Evolutionary conservation across 30 jellyfish, hydroid and myxozoan genomes (phyloP).

Genomic region (Cassiopea xamachana): DNA sequence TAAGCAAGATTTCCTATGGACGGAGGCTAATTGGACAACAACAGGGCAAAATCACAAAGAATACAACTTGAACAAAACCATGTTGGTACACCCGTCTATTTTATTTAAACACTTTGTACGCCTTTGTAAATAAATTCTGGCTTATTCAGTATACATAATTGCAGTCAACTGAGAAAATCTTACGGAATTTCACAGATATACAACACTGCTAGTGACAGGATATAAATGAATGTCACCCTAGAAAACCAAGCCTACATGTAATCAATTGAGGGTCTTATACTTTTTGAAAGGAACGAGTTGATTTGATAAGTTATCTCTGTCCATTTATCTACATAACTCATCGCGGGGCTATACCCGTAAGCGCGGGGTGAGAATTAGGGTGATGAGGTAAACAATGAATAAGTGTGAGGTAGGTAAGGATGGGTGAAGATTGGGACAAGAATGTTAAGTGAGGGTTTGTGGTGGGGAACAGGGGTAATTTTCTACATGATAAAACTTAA

Average conservation of each 20-base stretch:
- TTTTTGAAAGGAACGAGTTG: no score
- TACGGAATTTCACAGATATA: not conserved
- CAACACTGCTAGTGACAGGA: not conserved
- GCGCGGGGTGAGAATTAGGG: no score
- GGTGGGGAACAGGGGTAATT: no score
- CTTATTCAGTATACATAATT: not conserved
- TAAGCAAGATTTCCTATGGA: not conserved
- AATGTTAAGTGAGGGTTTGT: no score
- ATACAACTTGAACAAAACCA: not conserved
- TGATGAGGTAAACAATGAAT: no score
- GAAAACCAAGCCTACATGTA: not conserved
- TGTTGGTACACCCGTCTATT: not conserved
- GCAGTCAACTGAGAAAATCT: not conserved
- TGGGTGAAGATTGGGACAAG: no score
- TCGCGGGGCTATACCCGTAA: no score
- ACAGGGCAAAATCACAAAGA: not conserved
- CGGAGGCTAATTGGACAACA: not conserved
- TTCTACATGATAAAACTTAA: no score
- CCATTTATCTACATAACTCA: no score
- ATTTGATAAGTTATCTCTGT: no score
- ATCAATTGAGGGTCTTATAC: no score
- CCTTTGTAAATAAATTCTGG: not conserved
- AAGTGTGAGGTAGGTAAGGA: no score
- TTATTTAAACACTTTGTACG: not conserved
- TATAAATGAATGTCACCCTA: not conserved